These are phyloP conservation scores for Rhamnusium bicolor DNA, from an alignment of 2,888 invertebrate genomes.

Conservation along the genomic window DNA sequence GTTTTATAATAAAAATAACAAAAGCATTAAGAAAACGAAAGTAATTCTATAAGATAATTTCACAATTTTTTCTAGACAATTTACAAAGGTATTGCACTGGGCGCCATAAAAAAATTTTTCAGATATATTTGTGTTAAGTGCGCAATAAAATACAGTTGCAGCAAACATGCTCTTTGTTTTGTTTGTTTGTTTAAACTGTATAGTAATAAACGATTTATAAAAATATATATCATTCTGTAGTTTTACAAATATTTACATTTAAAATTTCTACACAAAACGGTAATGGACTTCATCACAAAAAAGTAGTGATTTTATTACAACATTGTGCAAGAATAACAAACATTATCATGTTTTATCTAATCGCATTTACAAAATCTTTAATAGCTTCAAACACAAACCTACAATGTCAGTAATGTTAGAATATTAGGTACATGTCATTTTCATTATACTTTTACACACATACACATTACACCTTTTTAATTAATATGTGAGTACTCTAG, in stretches of 20 bases:
- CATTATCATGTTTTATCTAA: conserved; percentile 23
- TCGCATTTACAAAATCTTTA: neutral
- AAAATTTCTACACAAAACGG: neutral
- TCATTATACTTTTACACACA: neutral
- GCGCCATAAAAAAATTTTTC: no score
- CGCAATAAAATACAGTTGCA: neutral
- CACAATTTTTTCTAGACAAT: no score
- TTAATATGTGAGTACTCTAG: neutral
- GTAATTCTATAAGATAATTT: no score
- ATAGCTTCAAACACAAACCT: neutral
- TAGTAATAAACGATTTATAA: neutral
- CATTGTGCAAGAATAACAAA: conserved; percentile 12
- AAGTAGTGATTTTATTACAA: conserved; percentile 3
- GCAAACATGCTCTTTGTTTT: neutral
- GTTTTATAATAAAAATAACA: no score
- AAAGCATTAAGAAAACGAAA: no score
- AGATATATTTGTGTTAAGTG: neutral
- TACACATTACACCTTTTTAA: neutral
- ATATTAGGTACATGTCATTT: neutral
- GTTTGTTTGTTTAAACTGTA: conserved; percentile 14
- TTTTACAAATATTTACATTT: conserved; percentile 17
- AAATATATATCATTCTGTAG: neutral
- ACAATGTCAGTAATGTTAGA: neutral
- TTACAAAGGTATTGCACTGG: no score
- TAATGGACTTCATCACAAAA: neutral